phyloP scores from a whole-genome alignment of 2,113 vertebrate species.

The Picathartes gymnocephalus region DNA sequence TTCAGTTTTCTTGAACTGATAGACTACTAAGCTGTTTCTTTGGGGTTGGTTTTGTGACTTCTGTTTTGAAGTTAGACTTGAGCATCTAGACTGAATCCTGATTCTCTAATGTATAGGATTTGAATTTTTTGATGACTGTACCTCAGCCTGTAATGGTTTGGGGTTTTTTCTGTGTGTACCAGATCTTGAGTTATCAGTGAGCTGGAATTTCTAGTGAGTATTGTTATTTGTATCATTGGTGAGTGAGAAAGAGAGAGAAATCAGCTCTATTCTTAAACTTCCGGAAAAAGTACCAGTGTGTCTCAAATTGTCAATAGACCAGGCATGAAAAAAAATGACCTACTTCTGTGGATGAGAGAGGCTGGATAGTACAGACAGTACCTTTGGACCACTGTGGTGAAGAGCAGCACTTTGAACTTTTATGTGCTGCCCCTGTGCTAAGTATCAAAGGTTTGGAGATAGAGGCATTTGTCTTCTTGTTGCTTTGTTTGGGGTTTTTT shows the following conservation, averaged over 20 bases:
- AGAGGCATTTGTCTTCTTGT: not conserved
- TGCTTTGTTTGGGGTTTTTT: not conserved
- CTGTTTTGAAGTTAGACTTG: not conserved
- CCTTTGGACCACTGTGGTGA: not conserved
- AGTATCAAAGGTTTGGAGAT: not conserved
- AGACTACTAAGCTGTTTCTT: not conserved
- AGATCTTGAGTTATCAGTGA: not conserved
- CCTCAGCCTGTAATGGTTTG: not conserved
- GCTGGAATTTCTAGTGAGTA: not conserved
- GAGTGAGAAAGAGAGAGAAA: not conserved
- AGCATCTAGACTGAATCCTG: not conserved
- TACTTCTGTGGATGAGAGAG: not conserved
- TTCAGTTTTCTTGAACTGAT: not conserved
- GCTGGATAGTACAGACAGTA: not conserved
- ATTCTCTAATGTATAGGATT: not conserved
- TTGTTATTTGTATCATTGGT: not conserved
- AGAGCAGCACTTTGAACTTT: not conserved
- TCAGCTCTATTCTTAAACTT: not conserved
- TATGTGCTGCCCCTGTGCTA: not conserved
- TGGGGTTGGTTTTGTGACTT: not conserved
- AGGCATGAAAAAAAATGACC: not conserved
- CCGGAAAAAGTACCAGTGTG: not conserved
- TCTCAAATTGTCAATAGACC: not conserved
- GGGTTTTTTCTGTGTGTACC: not conserved
- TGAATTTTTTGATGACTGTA: not conserved